Evolutionary conservation across 2,888 invertebrate species (phyloP), one percentile per base, ranked within the genome.

Genomic region (Eugnorisma glareosa): DNA sequence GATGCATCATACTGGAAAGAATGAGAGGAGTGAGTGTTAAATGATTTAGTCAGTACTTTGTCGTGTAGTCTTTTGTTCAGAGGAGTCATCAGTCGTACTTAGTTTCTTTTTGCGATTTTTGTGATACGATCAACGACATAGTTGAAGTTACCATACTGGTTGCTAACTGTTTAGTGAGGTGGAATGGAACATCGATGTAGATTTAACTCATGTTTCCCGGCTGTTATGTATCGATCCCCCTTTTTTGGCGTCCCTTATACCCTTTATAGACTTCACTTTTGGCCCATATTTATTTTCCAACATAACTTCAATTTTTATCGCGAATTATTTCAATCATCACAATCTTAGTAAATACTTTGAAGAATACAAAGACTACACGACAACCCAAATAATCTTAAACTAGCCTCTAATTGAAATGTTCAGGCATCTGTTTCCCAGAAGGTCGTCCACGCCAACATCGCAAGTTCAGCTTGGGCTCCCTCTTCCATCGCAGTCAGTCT

Each of bases 1-100:
- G 43, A 97, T 97, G 94, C 97, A 97, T 89, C 97, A 96, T 75
- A 96, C 96, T n/a, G 97, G 97, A 6, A 92, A 94, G 72, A 94
- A 91, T 86, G 95, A 95, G 6, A 92, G 92, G 86, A 95, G 96
- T 96, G 79, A 91, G 93, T 91, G 67, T 71, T 77, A 18, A 5
- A 31, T 64, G 24, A 37, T 48, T 28, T 67, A 35, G 67, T 67
- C 18, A 43, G 6, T 28, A 37, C 5, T 28, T 48, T 68, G 13
- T 40, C 48, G 68, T 82, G 64, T 82, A 79, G 64, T 15, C 40
- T 57, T 78, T 64, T 40, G 37, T 57, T 63, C 59, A 6, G 24
- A 67, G 8, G 21, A 28, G 2, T 1, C 28, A 21, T 51, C 8
- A 37, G 69, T 13, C 11, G 21, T 31, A 0, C n/a, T 35, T 18